These are phyloP conservation scores for Dysidea cf. avara DNA, from an alignment of 37 sponge, comb jelly and placozoan species.

Conservation along the genomic window DNA sequence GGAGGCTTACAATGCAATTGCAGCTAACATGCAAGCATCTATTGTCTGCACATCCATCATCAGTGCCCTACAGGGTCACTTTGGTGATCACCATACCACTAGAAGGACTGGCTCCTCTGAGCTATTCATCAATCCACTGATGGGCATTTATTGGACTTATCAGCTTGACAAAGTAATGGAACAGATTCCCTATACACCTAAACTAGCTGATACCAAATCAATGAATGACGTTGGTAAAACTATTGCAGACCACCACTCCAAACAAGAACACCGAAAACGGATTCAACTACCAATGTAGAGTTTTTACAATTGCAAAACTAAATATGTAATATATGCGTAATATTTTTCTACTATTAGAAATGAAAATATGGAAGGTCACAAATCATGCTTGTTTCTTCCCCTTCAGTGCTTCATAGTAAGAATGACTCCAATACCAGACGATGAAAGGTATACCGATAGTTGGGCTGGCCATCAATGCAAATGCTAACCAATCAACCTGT, in stretches of 20 bases:
- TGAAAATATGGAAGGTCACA: too few species aligned
- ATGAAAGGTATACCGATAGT: conserved; percentile 84
- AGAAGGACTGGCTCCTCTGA: conserved; percentile 50
- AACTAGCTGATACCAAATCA: conserved; percentile 22
- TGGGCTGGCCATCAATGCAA: conserved; percentile 74
- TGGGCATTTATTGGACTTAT: conserved; percentile 73
- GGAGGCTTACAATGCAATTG: conserved; percentile 57
- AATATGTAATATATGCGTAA: too few species aligned
- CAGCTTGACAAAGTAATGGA: conserved; percentile 27
- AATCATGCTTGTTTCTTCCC: conserved; percentile 30
- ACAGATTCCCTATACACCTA: conserved; percentile 47
- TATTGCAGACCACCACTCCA: conserved; percentile 29
- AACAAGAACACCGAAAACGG: conserved; percentile 14
- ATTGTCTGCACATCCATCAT: conserved; percentile 74
- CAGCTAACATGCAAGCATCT: conserved; percentile 56
- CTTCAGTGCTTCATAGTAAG: conserved; percentile 72
- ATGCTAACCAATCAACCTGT: conserved; percentile 90
- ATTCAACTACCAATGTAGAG: conserved; percentile 58
- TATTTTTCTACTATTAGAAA: too few species aligned
- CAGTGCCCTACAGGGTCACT: conserved; percentile 59
- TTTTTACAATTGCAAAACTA: too few species aligned
- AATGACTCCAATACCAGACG: conserved; percentile 79
- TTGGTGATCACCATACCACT: conserved; percentile 62
- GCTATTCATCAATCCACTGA: conserved; percentile 76
- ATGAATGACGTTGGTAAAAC: conserved; percentile 23